Evolutionary conservation across 2,888 invertebrate species (phyloP).

Genomic region (Tachina lurida): DNA sequence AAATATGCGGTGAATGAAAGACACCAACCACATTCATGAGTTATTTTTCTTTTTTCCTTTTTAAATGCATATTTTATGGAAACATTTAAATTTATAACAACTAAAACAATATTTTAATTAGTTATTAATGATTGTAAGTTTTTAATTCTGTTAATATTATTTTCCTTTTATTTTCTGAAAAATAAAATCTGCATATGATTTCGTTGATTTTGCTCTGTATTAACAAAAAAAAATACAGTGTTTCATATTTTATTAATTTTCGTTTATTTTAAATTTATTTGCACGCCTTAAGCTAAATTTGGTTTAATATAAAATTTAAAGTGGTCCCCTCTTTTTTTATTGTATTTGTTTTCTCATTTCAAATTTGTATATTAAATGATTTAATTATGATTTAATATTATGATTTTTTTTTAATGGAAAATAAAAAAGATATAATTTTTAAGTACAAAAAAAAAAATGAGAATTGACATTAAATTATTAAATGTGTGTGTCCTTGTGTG

Average conservation of each 20-base stretch:
- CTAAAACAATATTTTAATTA: conserved; percentile 20
- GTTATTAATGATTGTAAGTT: conserved; percentile 39
- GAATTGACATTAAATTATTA: conserved; percentile 66
- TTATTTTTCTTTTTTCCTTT: conserved; percentile 36
- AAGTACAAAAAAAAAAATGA: conserved; percentile 41
- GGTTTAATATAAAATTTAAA: conserved; percentile 71
- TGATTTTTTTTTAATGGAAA: conserved; percentile 51
- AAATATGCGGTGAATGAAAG: conserved; percentile 12
- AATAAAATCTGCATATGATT: conserved; percentile 4
- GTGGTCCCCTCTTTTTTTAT: conserved; percentile 52
- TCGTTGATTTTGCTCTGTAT: conserved; percentile 40
- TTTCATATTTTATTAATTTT: conserved; percentile 7
- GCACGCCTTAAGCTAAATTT: conserved; percentile 70
- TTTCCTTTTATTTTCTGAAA: neutral
- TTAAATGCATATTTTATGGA: conserved; percentile 14
- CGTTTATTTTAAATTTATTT: conserved; percentile 69
- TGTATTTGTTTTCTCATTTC: conserved; percentile 19
- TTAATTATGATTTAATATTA: conserved; percentile 59
- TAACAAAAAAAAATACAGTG: neutral
- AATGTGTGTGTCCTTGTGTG: conserved; percentile 81
- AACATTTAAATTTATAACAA: conserved; percentile 24
- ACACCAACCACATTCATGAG: conserved; percentile 23
- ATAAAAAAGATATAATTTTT: conserved; percentile 52
- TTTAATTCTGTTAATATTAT: conserved; percentile 5
- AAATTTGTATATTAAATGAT: conserved; percentile 17